Evolutionary conservation across 2,113 vertebrate species (phyloP).

Genomic region (Gavialis gangeticus): DNA sequence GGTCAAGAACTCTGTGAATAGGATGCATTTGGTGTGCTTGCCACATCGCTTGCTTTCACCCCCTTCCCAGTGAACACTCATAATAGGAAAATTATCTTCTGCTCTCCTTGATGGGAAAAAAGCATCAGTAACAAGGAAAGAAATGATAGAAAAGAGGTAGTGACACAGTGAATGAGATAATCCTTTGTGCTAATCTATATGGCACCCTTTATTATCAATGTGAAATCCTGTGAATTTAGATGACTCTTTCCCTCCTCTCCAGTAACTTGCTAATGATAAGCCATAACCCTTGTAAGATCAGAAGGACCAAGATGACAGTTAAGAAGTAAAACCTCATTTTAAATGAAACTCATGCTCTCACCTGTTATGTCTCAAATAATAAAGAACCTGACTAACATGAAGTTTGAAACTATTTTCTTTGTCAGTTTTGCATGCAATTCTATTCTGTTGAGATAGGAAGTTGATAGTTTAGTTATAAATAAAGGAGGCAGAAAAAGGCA

Average conservation of each 20-base stretch:
- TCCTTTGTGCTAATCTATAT: background rate
- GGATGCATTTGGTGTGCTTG: background rate
- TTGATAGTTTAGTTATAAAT: slow-evolving; percentile 11
- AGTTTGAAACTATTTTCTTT: background rate
- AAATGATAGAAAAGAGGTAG: slow-evolving; percentile 20
- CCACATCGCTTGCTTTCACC: background rate
- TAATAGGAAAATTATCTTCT: background rate
- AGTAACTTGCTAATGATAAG: slow-evolving; percentile 47
- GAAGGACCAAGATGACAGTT: slow-evolving; percentile 9
- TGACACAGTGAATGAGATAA: background rate
- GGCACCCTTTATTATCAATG: background rate
- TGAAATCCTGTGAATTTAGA: slow-evolving; percentile 40
- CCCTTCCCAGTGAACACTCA: accelerated
- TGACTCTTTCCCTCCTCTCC: slow-evolving; percentile 39
- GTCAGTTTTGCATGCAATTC: background rate
- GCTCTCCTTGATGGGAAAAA: background rate
- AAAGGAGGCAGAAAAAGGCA: slow-evolving; percentile 13
- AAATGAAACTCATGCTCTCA: background rate
- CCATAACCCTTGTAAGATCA: slow-evolving; percentile 23
- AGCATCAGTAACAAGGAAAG: background rate
- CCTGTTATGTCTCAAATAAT: background rate
- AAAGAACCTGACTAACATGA: background rate
- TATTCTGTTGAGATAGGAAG: background rate
- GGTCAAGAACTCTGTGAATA: slow-evolving; percentile 28
- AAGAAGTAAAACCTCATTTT: background rate